phyloP scores from a whole-genome alignment of 30 jellyfish, hydroid and myxozoan genomes.

The Rhopilema esculentum region DNA sequence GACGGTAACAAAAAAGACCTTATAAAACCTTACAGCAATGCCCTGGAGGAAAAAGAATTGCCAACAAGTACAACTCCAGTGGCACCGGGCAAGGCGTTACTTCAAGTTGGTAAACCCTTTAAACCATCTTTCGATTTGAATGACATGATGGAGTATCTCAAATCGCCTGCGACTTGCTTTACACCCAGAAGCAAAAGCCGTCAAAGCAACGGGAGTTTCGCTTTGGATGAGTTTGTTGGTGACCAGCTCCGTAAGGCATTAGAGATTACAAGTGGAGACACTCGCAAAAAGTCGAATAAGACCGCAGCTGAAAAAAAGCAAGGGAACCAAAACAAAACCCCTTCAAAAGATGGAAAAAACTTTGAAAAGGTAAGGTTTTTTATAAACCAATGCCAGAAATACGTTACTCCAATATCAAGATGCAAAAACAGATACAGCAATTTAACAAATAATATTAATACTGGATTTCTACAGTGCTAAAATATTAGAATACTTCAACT shows the following conservation, averaged over 20 bases:
- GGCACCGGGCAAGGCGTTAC: slow-evolving; percentile 33
- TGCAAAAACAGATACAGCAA: too few species aligned
- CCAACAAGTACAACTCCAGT: slow-evolving; percentile 14
- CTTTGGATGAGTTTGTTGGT: slow-evolving; percentile 84
- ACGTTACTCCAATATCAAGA: too few species aligned
- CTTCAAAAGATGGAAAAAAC: not conserved
- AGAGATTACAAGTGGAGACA: slow-evolving; percentile 26
- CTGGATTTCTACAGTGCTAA: too few species aligned
- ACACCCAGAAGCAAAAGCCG: slow-evolving; percentile 76
- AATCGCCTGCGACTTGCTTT: slow-evolving; percentile 81
- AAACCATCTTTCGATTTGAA: slow-evolving; percentile 83
- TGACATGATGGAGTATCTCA: slow-evolving; percentile 79
- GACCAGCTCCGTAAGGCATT: slow-evolving; percentile 81
- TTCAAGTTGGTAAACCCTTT: slow-evolving; percentile 65
- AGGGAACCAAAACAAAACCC: not conserved
- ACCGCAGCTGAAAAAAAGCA: not conserved
- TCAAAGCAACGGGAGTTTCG: slow-evolving; percentile 85
- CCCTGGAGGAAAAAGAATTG: not conserved
- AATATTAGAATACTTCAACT: too few species aligned
- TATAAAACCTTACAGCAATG: not conserved
- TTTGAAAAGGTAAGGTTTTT: not conserved
- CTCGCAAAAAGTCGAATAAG: not conserved
- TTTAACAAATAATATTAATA: too few species aligned
- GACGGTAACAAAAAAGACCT: not conserved
- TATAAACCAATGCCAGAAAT: too few species aligned